A percentile compares a stretch with the other conserved stretches of the same genome.
phyloP scores from a whole-genome alignment of 1,140 invertebrate genomes.

The Calephelis nemesis region DNA sequence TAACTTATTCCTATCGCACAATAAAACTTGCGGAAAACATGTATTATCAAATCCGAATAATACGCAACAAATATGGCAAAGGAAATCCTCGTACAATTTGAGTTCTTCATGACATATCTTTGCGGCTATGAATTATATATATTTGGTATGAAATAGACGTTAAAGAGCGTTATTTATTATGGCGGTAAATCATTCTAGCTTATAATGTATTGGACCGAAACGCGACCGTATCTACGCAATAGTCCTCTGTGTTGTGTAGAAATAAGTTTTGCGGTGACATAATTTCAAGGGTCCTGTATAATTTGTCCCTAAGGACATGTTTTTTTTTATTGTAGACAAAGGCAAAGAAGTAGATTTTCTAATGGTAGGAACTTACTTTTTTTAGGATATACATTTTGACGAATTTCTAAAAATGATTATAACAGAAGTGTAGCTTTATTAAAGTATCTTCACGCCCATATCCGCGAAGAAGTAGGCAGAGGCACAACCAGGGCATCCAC shows the following conservation, averaged over 20 bases:
- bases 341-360: too few relatives aligned
- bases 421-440: too few relatives aligned
- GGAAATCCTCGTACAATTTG: constrained; percentile 36
- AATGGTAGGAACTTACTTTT: too few relatives aligned
- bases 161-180: constrained; percentile 44
- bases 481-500: too few relatives aligned
- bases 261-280: constrained; percentile 7
- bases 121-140: constrained; percentile 46
- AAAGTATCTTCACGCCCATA: too few relatives aligned
- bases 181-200: constrained; percentile 43
- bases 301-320: not conserved
- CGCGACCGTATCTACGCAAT: constrained; percentile 27
- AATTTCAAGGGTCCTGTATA: not conserved
- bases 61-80: constrained; percentile 29
- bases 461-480: too few relatives aligned
- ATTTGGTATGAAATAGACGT: constrained; percentile 44
- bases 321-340: not conserved
- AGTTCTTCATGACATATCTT: constrained; percentile 36
- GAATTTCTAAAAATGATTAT: too few relatives aligned
- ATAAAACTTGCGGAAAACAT: constrained; percentile 35
- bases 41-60: constrained; percentile 33
- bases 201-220: constrained; percentile 46
- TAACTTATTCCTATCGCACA: constrained; percentile 18
- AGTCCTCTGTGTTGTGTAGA: constrained; percentile 4
- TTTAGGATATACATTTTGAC: too few relatives aligned